These are phyloP conservation scores for Rachycentron canadum DNA, from an alignment of 2,797 vertebrate species.

Conservation along the genomic window DNA sequence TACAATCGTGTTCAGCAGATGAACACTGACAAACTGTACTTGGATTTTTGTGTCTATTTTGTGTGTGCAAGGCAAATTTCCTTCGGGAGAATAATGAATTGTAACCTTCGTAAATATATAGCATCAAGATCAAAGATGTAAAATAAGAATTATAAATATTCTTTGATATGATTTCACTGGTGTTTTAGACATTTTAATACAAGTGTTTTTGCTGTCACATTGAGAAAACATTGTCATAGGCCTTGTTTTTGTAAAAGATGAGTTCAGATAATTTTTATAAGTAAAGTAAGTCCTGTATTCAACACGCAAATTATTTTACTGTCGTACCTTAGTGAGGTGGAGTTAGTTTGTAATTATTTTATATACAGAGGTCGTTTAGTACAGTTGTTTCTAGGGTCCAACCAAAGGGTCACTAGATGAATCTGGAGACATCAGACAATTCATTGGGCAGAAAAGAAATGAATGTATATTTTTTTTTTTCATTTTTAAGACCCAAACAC, in stretches of 20 bases:
- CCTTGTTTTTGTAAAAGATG: slow-evolving; percentile 5
- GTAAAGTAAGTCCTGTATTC: neutral
- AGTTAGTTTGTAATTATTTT: too few relatives aligned
- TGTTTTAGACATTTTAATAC: neutral
- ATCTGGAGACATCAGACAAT: too few relatives aligned
- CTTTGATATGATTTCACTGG: slow-evolving; percentile 38
- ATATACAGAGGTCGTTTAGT: too few relatives aligned
- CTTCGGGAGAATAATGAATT: slow-evolving; percentile 27
- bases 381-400: too few relatives aligned
- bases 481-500: too few relatives aligned
- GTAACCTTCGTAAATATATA: slow-evolving; percentile 35
- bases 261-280: neutral
- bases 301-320: neutral
- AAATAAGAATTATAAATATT: neutral
- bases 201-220: neutral
- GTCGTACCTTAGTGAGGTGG: too few relatives aligned
- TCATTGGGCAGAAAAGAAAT: neutral
- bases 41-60: neutral
- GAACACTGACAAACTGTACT: neutral
- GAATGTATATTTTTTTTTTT: too few relatives aligned
- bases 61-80: slow-evolving; percentile 8
- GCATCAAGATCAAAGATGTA: slow-evolving; percentile 11
- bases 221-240: neutral
- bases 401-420: too few relatives aligned
- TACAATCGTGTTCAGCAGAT: neutral